Conservation (phyloP, 2,797 vertebrate genomes). For the Podargus strigoides region DNA sequence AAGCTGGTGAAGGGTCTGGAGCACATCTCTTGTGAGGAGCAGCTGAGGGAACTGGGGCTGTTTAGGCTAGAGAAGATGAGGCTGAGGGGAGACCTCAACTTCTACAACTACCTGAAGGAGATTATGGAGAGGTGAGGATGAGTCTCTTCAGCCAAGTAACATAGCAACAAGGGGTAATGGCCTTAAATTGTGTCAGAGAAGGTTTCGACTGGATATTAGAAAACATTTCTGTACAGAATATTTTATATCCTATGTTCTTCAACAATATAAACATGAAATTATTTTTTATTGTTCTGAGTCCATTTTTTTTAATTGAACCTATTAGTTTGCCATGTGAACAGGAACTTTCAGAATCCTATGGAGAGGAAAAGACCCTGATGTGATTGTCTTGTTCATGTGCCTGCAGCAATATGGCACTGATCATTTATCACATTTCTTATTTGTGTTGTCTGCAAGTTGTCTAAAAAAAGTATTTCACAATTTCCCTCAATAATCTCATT, state of each 20-base stretch:
- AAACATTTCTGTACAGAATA: no score
- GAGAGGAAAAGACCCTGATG: not conserved
- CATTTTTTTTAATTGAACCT: not conserved
- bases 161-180: no score
- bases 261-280: slow-evolving; percentile 32
- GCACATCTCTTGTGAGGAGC: no score
- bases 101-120: no score
- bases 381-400: not conserved
- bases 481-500: not conserved
- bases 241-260: slow-evolving; percentile 35
- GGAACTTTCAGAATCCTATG: not conserved
- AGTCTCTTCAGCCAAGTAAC: no score
- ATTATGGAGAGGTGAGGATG: no score
- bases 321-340: not conserved
- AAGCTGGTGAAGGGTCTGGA: no score
- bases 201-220: no score
- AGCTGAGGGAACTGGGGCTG: no score
- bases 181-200: no score
- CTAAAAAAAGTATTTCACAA: not conserved
- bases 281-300: slow-evolving; percentile 1
- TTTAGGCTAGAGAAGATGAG: no score
- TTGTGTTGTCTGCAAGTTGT: not conserved
- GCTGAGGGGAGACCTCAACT: no score
- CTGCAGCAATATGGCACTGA: not conserved
- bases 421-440: not conserved